These are phyloP conservation scores for Subanguina moxae DNA, from an alignment of 1,140 invertebrate genomes.

Conservation along the genomic window DNA sequence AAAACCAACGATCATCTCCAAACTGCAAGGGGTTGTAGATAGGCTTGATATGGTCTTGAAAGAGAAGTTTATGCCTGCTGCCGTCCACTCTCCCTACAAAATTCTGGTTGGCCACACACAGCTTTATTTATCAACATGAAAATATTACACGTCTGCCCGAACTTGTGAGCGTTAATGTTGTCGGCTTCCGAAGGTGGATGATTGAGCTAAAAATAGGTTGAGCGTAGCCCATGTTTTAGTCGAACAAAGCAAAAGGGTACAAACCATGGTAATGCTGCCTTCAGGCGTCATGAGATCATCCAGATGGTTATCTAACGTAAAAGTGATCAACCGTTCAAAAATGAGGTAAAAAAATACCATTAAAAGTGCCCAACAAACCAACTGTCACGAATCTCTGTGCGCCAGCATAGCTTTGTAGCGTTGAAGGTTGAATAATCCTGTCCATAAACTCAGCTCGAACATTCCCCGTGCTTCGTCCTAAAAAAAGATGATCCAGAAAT, in stretches of 20 bases:
- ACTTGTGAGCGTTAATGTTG: conserved; percentile 46
- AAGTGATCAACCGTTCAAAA: no score
- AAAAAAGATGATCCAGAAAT: not conserved
- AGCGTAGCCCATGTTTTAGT: not conserved
- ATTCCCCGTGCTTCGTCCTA: conserved; percentile 19
- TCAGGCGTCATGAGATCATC: conserved; percentile 80
- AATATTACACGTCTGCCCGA: conserved; percentile 39
- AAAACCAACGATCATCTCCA: conserved; percentile 27
- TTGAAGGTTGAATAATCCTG: conserved; percentile 27
- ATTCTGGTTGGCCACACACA: no score
- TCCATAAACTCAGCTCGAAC: conserved; percentile 15
- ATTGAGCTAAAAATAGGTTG: not conserved
- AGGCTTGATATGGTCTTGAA: conserved; percentile 50
- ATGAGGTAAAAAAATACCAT: conserved; percentile 63
- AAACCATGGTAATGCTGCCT: conserved; percentile 60
- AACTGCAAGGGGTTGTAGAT: conserved; percentile 51
- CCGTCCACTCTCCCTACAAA: conserved; percentile 48
- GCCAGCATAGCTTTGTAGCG: conserved; percentile 46
- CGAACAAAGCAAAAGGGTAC: not conserved
- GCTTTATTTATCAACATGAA: not conserved
- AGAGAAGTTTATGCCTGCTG: conserved; percentile 39
- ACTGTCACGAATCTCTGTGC: conserved; percentile 75
- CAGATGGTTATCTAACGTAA: conserved; percentile 62
- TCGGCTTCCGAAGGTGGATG: conserved; percentile 37
- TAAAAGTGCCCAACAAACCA: conserved; percentile 87